Percentiles rank a stretch among this genome's conserved stretches.
phyloP scores from a whole-genome alignment of 2,888 invertebrate species.

The Gnatocerus cornutus region DNA sequence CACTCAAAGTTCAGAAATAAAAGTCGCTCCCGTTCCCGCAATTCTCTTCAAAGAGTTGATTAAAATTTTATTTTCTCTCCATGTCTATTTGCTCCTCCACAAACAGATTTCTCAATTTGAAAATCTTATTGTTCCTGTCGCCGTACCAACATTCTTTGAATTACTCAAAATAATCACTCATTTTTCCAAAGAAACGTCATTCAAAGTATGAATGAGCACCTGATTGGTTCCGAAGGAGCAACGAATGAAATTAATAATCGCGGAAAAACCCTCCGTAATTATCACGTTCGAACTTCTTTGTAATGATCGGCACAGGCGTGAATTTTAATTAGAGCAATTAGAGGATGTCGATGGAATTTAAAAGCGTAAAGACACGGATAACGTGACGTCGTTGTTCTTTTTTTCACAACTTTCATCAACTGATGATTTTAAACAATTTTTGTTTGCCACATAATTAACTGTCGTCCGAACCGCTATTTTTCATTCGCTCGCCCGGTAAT shows the following conservation, averaged over 20 bases:
- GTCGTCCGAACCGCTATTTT: not conserved
- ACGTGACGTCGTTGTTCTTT: not conserved
- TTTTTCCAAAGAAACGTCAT: slow-evolving; percentile 23
- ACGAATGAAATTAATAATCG: slow-evolving; percentile 26
- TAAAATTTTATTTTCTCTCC: slow-evolving; percentile 19
- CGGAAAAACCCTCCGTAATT: slow-evolving; percentile 20
- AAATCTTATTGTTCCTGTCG: slow-evolving; percentile 7
- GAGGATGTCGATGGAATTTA: too few relatives aligned
- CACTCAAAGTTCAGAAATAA: not conserved
- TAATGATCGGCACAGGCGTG: not conserved
- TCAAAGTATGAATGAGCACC: slow-evolving; percentile 22
- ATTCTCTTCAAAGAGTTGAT: slow-evolving; percentile 9
- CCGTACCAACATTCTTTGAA: slow-evolving; percentile 5
- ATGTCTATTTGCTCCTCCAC: not conserved
- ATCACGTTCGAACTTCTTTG: slow-evolving; percentile 11
- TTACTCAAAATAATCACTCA: not conserved
- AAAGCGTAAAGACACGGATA: too few relatives aligned
- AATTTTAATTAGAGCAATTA: slow-evolving; percentile 28
- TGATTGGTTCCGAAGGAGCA: slow-evolving; percentile 20
- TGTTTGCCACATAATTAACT: not conserved
- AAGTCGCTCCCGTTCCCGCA: not conserved
- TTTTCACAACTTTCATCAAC: not conserved
- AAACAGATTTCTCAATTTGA: not conserved
- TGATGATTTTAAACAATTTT: too few relatives aligned
- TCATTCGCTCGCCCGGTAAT: not conserved